Base-by-base conservation (phyloP, 1,140 invertebrate species). In the Philopotamus ludificatus region DNA sequence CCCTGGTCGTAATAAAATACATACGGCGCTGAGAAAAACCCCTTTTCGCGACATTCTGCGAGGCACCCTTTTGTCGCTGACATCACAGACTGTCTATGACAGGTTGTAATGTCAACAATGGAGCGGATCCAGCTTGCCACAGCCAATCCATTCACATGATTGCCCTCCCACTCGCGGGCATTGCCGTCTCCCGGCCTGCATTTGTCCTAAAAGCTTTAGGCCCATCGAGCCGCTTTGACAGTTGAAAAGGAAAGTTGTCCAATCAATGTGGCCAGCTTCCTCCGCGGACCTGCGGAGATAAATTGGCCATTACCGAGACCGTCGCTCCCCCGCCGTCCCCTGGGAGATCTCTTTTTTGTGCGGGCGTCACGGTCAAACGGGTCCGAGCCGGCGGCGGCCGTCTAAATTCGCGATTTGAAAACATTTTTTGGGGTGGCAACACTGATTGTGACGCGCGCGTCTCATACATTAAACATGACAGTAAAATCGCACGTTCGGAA, bases 51-150 rank as follows among this genome's bases (percentile, higher is more conserved):
- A 67, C 66, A 67, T 67, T 67, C 63, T 63, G 39, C 62, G 63
- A 63, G 66, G 60, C 23, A 50, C 53, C 57, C 54, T 47, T 67
- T 67, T 67, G 66, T 50, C 60, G 44, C 22, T 67, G 66, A 63
- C 66, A 63, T 67, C 53, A 54, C 61, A 51, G 59, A 67, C 65
- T 67, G 66, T 51, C 53, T 50, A 67, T 67, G 66, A 67, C 66
- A 67, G 66, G 51, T 63, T 63, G 66, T 67, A 67, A 67, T 67
- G 60, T 63, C 66, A 63, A 67, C 66, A 67, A 67, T 63, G 45
- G 60, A 63, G 60, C 66, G 60, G 60, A 67, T 63, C 66, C 57
- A 22, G 34, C 23, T 58, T 58, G 66, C 66, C 59, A 39, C 60
- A 57, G 65, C 59, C 66, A 59, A 63, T 63, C 66, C 66, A 67